Percentiles rank a stretch among this genome's conserved stretches.
phyloP scores from a whole-genome alignment of 2,888 invertebrate genomes.

The Drosophila glabriapex region DNA sequence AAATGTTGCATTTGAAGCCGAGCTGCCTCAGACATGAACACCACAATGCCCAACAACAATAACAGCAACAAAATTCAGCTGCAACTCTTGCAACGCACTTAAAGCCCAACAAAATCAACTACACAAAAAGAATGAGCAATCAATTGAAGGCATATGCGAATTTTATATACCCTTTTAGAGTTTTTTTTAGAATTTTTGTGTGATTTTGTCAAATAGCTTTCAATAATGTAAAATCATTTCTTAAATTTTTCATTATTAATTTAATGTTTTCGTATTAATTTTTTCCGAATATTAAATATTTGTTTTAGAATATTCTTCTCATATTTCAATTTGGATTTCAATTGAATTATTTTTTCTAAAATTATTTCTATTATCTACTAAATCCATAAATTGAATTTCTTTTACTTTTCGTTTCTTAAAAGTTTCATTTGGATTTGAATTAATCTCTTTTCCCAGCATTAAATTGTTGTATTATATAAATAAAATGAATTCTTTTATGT shows the following conservation, averaged over 20 bases:
- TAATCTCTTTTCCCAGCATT: not conserved
- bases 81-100: constrained; percentile 45
- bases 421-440: not conserved
- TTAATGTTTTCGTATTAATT: not conserved
- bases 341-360: not conserved
- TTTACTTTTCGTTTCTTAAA: not conserved
- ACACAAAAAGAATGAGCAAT: constrained; percentile 17
- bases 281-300: accelerated
- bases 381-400: not conserved
- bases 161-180: constrained; percentile 10
- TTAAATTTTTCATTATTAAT: not conserved
- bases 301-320: not conserved
- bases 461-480: not conserved
- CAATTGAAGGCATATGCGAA: constrained; percentile 7
- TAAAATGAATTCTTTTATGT: not conserved
- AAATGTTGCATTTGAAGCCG: constrained; percentile 77
- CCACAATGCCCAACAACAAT: constrained; percentile 51
- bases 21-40: constrained; percentile 65
- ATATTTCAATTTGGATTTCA: not conserved
- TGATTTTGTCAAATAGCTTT: not conserved
- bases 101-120: constrained; percentile 42
- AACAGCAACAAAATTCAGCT: constrained; percentile 16
- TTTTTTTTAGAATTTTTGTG: too few relatives aligned
- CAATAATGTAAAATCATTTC: not conserved
- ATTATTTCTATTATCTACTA: not conserved